phyloP scores from a whole-genome alignment of 2,797 vertebrate species.

The Sebastes hubbsi region DNA sequence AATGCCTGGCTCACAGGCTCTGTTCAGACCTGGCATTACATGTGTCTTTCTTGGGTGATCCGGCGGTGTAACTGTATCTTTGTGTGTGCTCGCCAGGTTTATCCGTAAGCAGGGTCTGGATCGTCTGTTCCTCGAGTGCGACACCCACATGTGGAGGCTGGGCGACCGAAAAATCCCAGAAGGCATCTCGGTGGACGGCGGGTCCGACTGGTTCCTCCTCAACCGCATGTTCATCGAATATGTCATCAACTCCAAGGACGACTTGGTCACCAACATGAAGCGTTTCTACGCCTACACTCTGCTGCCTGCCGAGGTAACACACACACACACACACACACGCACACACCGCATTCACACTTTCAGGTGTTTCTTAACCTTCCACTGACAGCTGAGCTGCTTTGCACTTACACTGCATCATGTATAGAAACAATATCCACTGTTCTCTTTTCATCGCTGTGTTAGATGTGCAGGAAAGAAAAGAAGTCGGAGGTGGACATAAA shows the following conservation, averaged over 20 bases:
- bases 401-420: neutral
- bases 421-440: constrained; percentile 1
- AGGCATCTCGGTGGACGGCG: constrained; percentile 93
- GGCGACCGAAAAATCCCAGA: constrained; percentile 96
- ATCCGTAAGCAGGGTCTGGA: constrained; percentile 98
- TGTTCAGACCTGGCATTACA: no score
- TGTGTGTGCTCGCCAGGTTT: constrained; percentile 81
- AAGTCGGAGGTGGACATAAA: constrained; percentile 8
- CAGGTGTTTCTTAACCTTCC: constrained; percentile 20
- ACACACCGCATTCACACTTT: neutral
- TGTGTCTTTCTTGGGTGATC: no score
- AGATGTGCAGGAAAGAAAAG: constrained; percentile 1
- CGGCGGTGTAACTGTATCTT: neutral
- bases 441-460: constrained; percentile 8
- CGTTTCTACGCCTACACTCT: constrained; percentile 95
- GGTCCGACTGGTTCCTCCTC: constrained; percentile 97
- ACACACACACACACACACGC: constrained; percentile 21
- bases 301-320: constrained; percentile 92
- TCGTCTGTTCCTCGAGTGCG: constrained; percentile 95
- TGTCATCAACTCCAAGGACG: constrained; percentile 91
- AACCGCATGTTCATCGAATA: constrained; percentile 96
- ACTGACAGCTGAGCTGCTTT: constrained; percentile 33
- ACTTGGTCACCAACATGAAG: constrained; percentile 96
- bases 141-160: constrained; percentile 98
- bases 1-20: no score